These are phyloP conservation scores for Cossypha dichroa DNA, from an alignment of 2,797 vertebrate genomes.

Conservation along the genomic window DNA sequence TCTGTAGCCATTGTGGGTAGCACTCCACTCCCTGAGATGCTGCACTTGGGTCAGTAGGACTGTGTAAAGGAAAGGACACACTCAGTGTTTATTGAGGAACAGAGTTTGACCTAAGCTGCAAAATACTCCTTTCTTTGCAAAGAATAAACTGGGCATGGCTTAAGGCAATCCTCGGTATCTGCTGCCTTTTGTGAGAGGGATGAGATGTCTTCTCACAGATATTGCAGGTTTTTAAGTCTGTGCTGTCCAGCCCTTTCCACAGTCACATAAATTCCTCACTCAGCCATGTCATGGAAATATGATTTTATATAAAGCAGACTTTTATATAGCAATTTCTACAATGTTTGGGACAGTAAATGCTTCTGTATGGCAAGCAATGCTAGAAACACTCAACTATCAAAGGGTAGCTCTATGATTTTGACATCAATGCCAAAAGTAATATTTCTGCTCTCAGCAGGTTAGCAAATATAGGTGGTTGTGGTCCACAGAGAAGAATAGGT, in stretches of 20 bases:
- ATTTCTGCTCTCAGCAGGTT: neutral
- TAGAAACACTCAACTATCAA: neutral
- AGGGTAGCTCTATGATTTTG: neutral
- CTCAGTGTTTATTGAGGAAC: neutral
- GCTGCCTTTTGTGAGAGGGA: neutral
- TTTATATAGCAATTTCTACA: neutral
- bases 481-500: neutral
- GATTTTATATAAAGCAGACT: neutral
- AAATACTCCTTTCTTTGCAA: neutral
- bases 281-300: fast-evolving
- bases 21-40: neutral
- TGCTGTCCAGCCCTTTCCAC: neutral
- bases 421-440: neutral
- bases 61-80: neutral
- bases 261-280: neutral
- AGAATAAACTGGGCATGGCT: neutral
- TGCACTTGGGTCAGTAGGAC: neutral
- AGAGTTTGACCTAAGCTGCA: neutral
- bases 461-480: neutral
- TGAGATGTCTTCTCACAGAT: neutral
- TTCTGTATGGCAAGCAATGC: neutral
- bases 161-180: neutral
- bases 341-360: neutral
- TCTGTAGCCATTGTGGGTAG: neutral
- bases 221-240: neutral